Evolutionary conservation across 2,797 vertebrate genomes (phyloP).

Genomic region (Typhlichthys subterraneus): DNA sequence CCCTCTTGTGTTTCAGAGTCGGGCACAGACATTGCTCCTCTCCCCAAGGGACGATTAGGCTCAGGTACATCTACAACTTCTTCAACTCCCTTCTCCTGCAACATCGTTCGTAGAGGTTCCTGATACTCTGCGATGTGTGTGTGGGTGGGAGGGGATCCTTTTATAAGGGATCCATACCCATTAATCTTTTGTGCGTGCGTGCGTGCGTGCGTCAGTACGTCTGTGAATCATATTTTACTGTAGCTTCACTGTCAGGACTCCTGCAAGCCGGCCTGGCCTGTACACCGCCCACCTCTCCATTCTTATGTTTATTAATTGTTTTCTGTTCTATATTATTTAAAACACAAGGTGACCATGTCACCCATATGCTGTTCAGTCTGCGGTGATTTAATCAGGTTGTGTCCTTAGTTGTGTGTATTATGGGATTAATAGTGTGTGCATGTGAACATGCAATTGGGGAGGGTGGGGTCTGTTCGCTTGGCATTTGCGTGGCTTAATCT

Average conservation of each 20-base stretch:
- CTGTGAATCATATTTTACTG: not conserved
- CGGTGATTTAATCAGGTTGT: no score
- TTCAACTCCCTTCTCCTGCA: constrained; percentile 12
- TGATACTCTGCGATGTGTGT: not conserved
- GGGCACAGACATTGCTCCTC: constrained; percentile 58
- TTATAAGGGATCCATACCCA: not conserved
- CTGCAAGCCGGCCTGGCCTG: not conserved
- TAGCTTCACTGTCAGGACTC: constrained; percentile 2
- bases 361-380: no score
- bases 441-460: no score
- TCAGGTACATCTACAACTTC: constrained; percentile 71
- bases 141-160: not conserved
- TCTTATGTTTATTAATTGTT: not conserved
- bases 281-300: not conserved
- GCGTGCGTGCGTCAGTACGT: no score
- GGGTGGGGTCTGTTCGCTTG: not conserved
- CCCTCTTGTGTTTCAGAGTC: constrained; percentile 81
- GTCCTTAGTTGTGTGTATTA: not conserved
- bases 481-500: not conserved
- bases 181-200: not conserved
- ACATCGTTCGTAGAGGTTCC: not conserved
- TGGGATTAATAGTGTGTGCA: no score
- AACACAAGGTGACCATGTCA: no score
- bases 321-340: no score
- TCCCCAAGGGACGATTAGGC: constrained; percentile 74